phyloP scores from a whole-genome alignment of 2,888 invertebrate species.

The Isoperla grammatica region DNA sequence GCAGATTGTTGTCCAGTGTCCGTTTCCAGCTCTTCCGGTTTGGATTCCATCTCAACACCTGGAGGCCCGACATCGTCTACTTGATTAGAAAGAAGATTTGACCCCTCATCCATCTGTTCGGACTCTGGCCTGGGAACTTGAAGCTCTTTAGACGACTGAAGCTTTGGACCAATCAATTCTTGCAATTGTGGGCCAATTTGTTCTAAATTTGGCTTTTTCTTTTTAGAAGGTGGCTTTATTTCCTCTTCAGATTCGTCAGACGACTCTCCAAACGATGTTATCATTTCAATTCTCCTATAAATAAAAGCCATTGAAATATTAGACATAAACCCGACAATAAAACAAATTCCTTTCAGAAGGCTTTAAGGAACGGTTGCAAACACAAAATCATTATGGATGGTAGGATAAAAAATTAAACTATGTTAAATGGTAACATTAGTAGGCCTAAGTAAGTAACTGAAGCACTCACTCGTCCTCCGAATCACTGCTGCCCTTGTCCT shows the following conservation, averaged over 20 bases:
- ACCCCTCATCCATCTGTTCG: too few species aligned
- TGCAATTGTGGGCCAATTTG: too few species aligned
- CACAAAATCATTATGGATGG: too few species aligned
- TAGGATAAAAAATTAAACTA: too few species aligned
- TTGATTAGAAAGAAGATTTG: too few species aligned
- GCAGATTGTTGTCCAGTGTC: too few species aligned
- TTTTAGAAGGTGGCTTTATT: neutral
- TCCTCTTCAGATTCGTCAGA: constrained; percentile 50
- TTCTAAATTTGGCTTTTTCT: neutral
- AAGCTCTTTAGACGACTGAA: too few species aligned
- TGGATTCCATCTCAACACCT: neutral
- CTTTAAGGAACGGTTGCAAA: neutral
- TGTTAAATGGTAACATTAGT: too few species aligned
- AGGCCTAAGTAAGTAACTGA: too few species aligned
- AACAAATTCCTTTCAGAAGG: neutral
- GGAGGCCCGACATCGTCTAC: constrained; percentile 7
- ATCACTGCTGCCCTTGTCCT: constrained; percentile 38
- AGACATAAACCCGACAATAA: neutral
- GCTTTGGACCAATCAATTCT: too few species aligned
- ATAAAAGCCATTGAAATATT: neutral
- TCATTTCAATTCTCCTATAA: constrained; percentile 51
- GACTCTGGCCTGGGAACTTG: too few species aligned
- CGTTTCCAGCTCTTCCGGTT: neutral
- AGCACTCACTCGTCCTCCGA: constrained; percentile 46
- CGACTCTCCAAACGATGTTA: constrained; percentile 51